Evolutionary conservation across 1,140 invertebrate genomes (phyloP), one percentile per base, ranked within the genome.

Genomic region (Acromyrmex heyeri): DNA sequence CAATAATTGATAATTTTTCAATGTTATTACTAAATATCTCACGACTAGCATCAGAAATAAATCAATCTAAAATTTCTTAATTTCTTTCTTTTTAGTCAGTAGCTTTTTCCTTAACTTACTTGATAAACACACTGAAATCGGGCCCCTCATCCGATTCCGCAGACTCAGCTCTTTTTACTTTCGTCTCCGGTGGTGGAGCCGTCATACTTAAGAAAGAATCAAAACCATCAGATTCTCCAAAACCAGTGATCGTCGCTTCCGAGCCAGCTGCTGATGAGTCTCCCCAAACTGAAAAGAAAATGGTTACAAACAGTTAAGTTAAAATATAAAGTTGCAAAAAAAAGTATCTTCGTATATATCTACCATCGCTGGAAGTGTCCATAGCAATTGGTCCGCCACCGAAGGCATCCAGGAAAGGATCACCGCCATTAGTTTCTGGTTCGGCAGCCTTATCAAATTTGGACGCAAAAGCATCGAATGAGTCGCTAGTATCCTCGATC

Each of bases 171-270:
- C 96, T 96, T n/a, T 96, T 96, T 3, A 96, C 92, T 48, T 93
- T 95, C 57, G 95, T 91, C 18, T 96, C 96, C 8, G 96, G 95
- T 0, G 96, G 97, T 64, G 97, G 97, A 57, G 97, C 97, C 79
- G 97, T 97, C 96, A 98, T 96, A 16, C 97, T 96, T 59, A 98
- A 94, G 95, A 99, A 99, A 3, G 97, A 96, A 93, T 99, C 98
- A 92, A 98, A 98, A 50, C 96, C 96, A 70, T 98, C 97, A n/a
- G 96, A 96, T 81, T 97, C 96, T 7, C 95, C 96, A 79, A 97
- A 97, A 1, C 97, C 97, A 53, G 95, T 95, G 1, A 94, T 88
- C 18, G 95, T 95, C 2, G 92, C 94, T 16, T 95, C 95, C 7
- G 92, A 93, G 6, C 91, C 89, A 14, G 93, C 91, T 3, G 93